Percentiles rank a stretch among this genome's conserved stretches.
phyloP scores from a whole-genome alignment of 2,888 invertebrate genomes.

The Campoplex capitator region DNA sequence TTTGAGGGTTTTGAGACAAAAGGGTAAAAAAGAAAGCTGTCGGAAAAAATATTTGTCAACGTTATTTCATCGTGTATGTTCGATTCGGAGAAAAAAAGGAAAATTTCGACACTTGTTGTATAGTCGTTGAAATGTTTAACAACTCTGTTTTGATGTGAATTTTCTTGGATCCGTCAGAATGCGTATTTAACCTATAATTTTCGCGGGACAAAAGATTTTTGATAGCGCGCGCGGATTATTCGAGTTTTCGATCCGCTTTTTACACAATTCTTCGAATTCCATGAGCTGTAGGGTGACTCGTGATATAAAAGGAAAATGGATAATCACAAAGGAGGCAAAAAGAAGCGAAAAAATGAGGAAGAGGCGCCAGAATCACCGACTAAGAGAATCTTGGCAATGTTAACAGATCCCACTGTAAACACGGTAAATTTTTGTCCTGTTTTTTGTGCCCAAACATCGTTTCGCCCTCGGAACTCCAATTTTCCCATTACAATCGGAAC shows the following conservation, averaged over 20 bases:
- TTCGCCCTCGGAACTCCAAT: not conserved
- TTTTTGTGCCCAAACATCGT: not conserved
- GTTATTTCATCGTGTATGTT: not conserved
- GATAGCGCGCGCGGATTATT: not conserved
- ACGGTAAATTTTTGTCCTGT: not conserved
- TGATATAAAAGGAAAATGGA: constrained; percentile 10
- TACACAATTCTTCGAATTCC: not conserved
- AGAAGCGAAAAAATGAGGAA: constrained; percentile 32
- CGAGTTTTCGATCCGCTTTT: constrained; percentile 3
- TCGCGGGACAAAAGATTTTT: not conserved
- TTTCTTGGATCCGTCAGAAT: not conserved
- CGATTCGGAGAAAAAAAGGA: not conserved
- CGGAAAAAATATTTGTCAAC: not conserved
- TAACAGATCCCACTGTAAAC: not conserved
- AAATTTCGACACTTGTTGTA: not conserved
- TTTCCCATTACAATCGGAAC: not conserved
- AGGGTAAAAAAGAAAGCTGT: not conserved
- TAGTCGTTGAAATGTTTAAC: constrained; percentile 6
- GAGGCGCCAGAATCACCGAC: constrained; percentile 7
- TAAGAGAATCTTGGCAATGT: not conserved
- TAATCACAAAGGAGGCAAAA: constrained; percentile 10
- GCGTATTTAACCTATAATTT: not conserved
- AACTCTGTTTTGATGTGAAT: not conserved
- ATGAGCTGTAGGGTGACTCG: not conserved
- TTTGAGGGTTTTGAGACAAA: constrained; percentile 2